Base-by-base conservation (phyloP, 2,888 invertebrate genomes). In the Rhodophaea formosa region DNA sequence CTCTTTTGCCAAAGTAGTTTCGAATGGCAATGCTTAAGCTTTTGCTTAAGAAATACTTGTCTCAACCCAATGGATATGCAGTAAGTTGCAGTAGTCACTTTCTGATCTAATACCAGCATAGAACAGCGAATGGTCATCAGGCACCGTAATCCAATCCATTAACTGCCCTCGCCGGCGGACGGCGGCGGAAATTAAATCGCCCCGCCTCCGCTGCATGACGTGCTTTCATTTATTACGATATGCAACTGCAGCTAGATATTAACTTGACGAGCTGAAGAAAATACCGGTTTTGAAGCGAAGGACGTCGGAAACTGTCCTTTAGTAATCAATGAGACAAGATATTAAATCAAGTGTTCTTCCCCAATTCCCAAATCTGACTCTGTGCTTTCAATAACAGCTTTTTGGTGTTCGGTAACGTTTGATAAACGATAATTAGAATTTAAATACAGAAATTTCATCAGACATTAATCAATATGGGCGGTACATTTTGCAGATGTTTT, bases 121-220 rank as follows among this genome's bases (percentile, higher is more conserved):
- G 45, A 56, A 57, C 56, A 51, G 39, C 45, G 56, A 57, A 51
- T 57, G 39, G 23, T 55, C 57, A 60, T 61, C 63, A 63, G 57
- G 15, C 63, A 64, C 59, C 58, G 65, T 62, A 62, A 62, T 66
- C 64, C 64, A 55, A 55, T 45, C 54, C 45, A 62, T 63, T 62
- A 66, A 61, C 8, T 14, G 35, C 30, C 32, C 54, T 63, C 63
- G 68, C 65, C 55, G 59, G 45, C 58, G 66, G 60, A 56, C 64
- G 62, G 58, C 63, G 72, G 70, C 80, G 80, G 82, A 83, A 79
- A 82, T 81, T 82, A 78, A 77, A 77, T 76, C 69, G 79, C 68
- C 77, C 76, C 80, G 77, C 80, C 80, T 78, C 73, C 73, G 68
- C 62, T 69, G 61, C 65, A 68, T 53, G 53, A 53, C 54, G 54